These are phyloP conservation scores for Globia sparganii DNA, from an alignment of 2,888 invertebrate genomes.

Conservation along the genomic window DNA sequence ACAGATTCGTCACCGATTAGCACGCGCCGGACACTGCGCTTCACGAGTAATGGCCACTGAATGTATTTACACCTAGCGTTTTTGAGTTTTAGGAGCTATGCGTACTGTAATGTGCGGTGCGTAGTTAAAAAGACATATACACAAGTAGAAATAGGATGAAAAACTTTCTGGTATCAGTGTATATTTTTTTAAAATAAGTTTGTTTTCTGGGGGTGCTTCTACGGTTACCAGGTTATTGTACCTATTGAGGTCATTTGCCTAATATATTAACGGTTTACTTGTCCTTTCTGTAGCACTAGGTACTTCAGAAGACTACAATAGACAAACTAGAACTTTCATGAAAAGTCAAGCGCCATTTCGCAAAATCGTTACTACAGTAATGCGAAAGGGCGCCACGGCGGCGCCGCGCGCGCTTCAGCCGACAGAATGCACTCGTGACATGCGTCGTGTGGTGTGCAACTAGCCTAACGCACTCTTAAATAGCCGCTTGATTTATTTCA, in stretches of 20 bases:
- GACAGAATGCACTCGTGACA: constrained; percentile 67
- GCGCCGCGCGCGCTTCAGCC: constrained; percentile 75
- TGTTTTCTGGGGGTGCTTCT: too few relatives aligned
- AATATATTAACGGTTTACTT: neutral
- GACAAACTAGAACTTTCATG: neutral
- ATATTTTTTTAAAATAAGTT: too few relatives aligned
- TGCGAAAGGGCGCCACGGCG: constrained; percentile 80
- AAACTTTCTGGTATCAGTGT: neutral
- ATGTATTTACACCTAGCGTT: neutral
- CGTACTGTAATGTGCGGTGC: neutral
- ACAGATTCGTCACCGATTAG: constrained; percentile 88
- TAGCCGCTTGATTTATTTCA: constrained; percentile 59
- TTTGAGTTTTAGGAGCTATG: neutral
- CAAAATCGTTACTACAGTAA: constrained; percentile 72
- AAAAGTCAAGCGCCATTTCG: constrained; percentile 40
- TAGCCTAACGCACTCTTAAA: constrained; percentile 61
- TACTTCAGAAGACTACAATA: neutral
- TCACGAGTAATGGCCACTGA: constrained; percentile 68
- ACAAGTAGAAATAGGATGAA: too few relatives aligned
- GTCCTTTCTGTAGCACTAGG: neutral
- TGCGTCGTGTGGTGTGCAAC: constrained; percentile 60
- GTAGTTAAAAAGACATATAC: neutral
- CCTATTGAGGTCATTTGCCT: neutral
- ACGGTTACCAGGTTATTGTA: neutral
- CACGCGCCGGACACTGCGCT: constrained; percentile 79